Evolutionary conservation across 2,797 vertebrate genomes (phyloP), one percentile per base, ranked within the genome.

Genomic region (Hoplostethus mediterraneus): DNA sequence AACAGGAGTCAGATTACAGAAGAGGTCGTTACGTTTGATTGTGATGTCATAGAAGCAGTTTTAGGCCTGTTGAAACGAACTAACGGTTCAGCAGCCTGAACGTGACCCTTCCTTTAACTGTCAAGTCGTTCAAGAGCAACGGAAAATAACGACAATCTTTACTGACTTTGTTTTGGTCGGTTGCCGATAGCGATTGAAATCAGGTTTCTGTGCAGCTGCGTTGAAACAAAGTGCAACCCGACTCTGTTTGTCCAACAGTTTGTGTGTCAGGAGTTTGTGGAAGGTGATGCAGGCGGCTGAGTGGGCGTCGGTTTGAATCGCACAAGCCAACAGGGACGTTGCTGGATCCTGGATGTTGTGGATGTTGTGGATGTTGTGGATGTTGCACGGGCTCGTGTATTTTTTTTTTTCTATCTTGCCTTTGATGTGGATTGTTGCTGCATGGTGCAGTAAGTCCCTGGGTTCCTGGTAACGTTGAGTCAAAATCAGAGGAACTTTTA

Each of bases 221-320:
- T 77, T 21, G 14, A 57, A 74, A 69, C 59, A 10, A 12, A 9
- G 10, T 80, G 63, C 57, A 63, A 25, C 59, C 54, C 59, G 45
- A 36, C 33, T 68, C 21, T 67, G 62, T 42, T 0, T 82, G 77
- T 64, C 73, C 79, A 76, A 59, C 42, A 62, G 81, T 76, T 67
- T 84, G 81, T 53, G 25, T 73, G 79, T 81, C 78, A 73, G 76
- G 75, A 54, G 79, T 89, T 87, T 85, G 70, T 59, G 59, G 52
- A 73, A 78, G 63, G 80, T 83, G 13, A 51, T 21, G 21, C 21
- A 61, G 58, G 25, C 71, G 55, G 68, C 67, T 77, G 76, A 75
- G 74, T 81, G 78, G 80, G 72, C 71, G 85, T 79, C 78, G 71
- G 77, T 85, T 80, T 74, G 75, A 68, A 67, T 82, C 83, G 73